Evolutionary conservation across 2,888 invertebrate genomes (phyloP).

Genomic region (Lordiphosa fenestrarum): DNA sequence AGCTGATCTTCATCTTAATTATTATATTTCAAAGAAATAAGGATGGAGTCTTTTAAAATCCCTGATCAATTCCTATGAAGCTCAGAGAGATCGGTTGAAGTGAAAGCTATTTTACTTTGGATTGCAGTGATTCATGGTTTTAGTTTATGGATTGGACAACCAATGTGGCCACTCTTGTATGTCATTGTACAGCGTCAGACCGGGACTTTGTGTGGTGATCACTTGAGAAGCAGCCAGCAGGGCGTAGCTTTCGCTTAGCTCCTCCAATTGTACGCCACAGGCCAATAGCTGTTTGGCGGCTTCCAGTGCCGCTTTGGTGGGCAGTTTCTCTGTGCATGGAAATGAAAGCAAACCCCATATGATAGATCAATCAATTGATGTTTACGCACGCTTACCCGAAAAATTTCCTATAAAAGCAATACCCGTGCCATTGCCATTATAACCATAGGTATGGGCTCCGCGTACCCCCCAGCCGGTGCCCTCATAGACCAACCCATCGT

Average conservation of each 20-base stretch:
- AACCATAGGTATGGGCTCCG: conserved; percentile 83
- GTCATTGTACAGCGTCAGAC: conserved; percentile 80
- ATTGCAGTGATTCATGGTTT: background rate
- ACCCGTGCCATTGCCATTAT: conserved; percentile 84
- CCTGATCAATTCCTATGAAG: too few relatives aligned
- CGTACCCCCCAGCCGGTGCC: conserved; percentile 84
- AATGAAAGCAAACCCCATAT: background rate
- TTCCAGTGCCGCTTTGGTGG: conserved; percentile 76
- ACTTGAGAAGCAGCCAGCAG: conserved; percentile 81
- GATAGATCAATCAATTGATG: background rate
- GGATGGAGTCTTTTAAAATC: too few relatives aligned
- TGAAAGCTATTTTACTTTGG: background rate
- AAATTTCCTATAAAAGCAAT: conserved; percentile 84
- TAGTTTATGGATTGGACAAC: conserved; percentile 61
- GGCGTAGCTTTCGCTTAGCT: conserved; percentile 79
- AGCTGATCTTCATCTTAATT: too few relatives aligned
- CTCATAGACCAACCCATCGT: conserved; percentile 85
- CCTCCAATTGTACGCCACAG: conserved; percentile 80
- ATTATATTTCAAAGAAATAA: too few relatives aligned
- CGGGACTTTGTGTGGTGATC: conserved; percentile 81
- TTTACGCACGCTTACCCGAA: conserved; percentile 75
- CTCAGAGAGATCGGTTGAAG: background rate
- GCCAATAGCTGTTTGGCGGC: conserved; percentile 79
- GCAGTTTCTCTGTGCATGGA: conserved; percentile 78
- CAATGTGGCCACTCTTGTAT: conserved; percentile 81